Evolutionary conservation across 2,888 invertebrate species (phyloP).

Genomic region (Drosophila longiperda): DNA sequence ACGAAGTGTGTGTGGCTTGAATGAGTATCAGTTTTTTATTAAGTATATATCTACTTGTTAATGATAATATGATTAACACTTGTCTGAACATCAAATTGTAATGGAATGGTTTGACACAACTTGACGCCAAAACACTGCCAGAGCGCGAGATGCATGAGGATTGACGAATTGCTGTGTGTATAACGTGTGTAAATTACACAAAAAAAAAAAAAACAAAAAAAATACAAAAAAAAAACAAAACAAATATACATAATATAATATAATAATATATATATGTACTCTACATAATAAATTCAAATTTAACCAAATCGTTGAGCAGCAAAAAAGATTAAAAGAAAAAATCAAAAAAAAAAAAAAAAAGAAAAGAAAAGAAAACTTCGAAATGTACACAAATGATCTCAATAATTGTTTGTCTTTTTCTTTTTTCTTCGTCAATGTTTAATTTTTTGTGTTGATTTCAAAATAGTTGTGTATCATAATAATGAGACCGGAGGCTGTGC

Average conservation of each 20-base stretch:
- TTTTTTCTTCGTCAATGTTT: conserved; percentile 26
- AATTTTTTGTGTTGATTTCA: conserved; percentile 7
- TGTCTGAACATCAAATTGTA: conserved; percentile 76
- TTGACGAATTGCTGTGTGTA: conserved; percentile 51
- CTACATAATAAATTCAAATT: conserved; percentile 32
- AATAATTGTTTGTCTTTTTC: conserved; percentile 56
- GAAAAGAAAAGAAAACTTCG: conserved; percentile 11
- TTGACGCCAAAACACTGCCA: conserved; percentile 84
- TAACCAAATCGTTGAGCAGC: conserved; percentile 47
- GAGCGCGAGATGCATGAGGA: conserved; percentile 69
- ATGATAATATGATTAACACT: conserved; percentile 45
- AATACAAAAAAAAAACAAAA: conserved; percentile 13
- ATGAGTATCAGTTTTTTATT: conserved; percentile 49
- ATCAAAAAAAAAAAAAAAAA: conserved; percentile 10
- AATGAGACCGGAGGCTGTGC: conserved; percentile 31
- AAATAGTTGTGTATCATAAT: conserved; percentile 24
- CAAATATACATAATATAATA: conserved; percentile 30
- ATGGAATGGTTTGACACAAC: conserved; percentile 84
- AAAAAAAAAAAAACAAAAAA: conserved; percentile 19
- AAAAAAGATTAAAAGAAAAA: conserved; percentile 4
- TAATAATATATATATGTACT: conserved; percentile 29
- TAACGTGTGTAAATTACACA: conserved; percentile 56
- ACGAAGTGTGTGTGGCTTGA: conserved; percentile 4
- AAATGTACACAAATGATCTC: conserved; percentile 67
- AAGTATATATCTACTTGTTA: conserved; percentile 46